Evolutionary conservation across 2,113 vertebrate species (phyloP), one percentile per base, ranked within the genome.

Genomic region (Corythaixoides concolor): DNA sequence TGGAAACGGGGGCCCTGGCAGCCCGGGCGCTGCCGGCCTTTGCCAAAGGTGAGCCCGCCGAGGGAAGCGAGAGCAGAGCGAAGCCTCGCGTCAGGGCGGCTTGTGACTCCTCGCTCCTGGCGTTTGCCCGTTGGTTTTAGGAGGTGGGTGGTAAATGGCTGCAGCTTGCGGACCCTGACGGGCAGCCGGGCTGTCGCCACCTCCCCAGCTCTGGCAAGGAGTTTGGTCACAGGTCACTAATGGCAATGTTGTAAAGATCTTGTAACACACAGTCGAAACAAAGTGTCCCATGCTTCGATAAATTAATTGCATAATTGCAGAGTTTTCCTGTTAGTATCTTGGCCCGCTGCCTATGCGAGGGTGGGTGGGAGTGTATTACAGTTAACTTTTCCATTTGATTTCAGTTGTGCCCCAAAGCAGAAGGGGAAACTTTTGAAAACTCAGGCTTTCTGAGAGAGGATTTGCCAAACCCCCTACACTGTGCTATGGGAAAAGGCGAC

Each of bases 131-230:
- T 4, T 11, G 41, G 15, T 43, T 28, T 33, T 8, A 9, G 23
- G 35, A 17, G 53, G 30, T 6, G 26, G 49, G 55, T 2, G 27
- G 6, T 26, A 11, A 56, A 3, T 4, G 8, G 26, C 11, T 3
- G 24, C 21, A 8, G 33, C 7, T 2, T 41, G 23, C 3, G 6
- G 17, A 22, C 8, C 27, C 26, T 5, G 4, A 6, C 2, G 12
- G 58, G 52, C 35, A 13, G n/a, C 6, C 1, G 47, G n/a, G 27
- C 47, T 2, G 15, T 2, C 6, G 8, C 49, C 49, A 9, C 5
- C 14, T 12, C 24, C 50, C 12, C 3, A 17, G n/a, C 28, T 7
- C 32, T 32, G 53, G n/a, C 6, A 12, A 28, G 47, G 39, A 15
- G 49, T 15, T 16, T 2, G 20, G 83, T 15, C 60, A 35, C 24